Evolutionary conservation across 2,888 invertebrate genomes (phyloP), one percentile per base, ranked within the genome.

Genomic region (Lamproptera curius): DNA sequence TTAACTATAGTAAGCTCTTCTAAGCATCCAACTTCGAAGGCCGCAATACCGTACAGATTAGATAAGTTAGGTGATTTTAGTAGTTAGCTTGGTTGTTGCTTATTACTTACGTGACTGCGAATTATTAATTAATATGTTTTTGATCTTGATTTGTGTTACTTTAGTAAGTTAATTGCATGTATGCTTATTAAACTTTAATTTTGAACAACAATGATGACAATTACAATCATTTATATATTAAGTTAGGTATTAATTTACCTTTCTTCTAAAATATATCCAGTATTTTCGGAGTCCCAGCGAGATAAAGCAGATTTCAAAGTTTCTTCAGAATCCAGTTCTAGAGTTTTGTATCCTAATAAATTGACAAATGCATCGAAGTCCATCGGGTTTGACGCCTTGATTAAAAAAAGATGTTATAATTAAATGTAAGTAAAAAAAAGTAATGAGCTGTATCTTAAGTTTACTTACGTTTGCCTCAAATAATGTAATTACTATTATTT

Each of bases 321-420:
- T 57, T 91, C 91, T 62, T 92, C 92, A 0, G 92, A 89, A 66
- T 92, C 92, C 51, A 92, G 65, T 59, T 91, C 91, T 42, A 90
- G 74, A 0, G 91, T 90, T 56, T 88, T 90, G 58, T 84, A 89
- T 26, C 90, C 91, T 58, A 92, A 88, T 1, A 92, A 73, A 45
- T 89, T 84, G 34, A 92, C 90, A 60, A 92, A 92, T 1, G 89
- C 89, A 53, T 92, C 91, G 56, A 91, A 91, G 65, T 91, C 90
- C 49, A 92, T 64, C 0, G 91, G 91, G 46, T 85, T 88, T 10
- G 84, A 71, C 1, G 85, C 85, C 85, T 85, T 16, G 26, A n/a
- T 35, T 2, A 28, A 14, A 4, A 39, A 20, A 26, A 31, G 35
- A 26, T 43, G n/a, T n/a, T n/a, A n/a, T n/a, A n/a, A n/a, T n/a